Evolutionary conservation across 2,888 invertebrate genomes (phyloP).

Genomic region (Drosophila leonis): DNA sequence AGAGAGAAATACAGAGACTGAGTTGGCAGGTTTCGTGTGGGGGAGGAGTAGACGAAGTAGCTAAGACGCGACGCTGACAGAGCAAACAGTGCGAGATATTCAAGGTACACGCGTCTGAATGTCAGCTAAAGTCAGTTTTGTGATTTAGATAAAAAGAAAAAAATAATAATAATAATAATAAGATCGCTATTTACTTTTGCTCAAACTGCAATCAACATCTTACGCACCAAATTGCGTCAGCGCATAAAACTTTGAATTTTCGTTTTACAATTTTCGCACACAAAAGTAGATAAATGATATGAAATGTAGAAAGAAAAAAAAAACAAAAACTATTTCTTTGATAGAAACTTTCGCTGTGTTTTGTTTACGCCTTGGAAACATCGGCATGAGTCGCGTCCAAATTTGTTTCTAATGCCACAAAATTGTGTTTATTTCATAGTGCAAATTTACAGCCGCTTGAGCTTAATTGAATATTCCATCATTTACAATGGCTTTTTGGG

Average conservation of each 20-base stretch:
- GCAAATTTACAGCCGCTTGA: slow-evolving; percentile 9
- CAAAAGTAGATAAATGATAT: background rate
- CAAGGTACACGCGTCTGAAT: slow-evolving; percentile 58
- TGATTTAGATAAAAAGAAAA: slow-evolving; percentile 64
- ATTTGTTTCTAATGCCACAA: slow-evolving; percentile 13
- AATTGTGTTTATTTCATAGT: slow-evolving; percentile 13
- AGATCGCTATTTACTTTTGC: slow-evolving; percentile 25
- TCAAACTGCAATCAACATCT: slow-evolving; percentile 35
- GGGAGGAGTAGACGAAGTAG: background rate
- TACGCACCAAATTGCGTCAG: slow-evolving; percentile 47
- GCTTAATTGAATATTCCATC: slow-evolving; percentile 12
- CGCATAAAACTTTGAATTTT: slow-evolving; percentile 33
- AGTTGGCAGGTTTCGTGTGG: background rate
- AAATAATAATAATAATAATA: slow-evolving; percentile 11
- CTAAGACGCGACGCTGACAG: slow-evolving; percentile 50
- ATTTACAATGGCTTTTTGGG: background rate
- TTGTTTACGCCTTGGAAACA: slow-evolving; percentile 14
- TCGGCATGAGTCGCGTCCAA: slow-evolving; percentile 6
- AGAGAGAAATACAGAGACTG: background rate
- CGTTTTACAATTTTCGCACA: slow-evolving; percentile 8
- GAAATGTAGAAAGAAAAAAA: background rate
- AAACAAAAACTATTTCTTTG: slow-evolving; percentile 1
- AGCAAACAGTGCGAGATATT: slow-evolving; percentile 45
- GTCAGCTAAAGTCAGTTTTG: slow-evolving; percentile 63
- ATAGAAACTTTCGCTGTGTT: slow-evolving; percentile 12